Evolutionary conservation across 2,113 vertebrate species (phyloP), one percentile per base, ranked within the genome.

Genomic region (Cynoglossus semilaevis): DNA sequence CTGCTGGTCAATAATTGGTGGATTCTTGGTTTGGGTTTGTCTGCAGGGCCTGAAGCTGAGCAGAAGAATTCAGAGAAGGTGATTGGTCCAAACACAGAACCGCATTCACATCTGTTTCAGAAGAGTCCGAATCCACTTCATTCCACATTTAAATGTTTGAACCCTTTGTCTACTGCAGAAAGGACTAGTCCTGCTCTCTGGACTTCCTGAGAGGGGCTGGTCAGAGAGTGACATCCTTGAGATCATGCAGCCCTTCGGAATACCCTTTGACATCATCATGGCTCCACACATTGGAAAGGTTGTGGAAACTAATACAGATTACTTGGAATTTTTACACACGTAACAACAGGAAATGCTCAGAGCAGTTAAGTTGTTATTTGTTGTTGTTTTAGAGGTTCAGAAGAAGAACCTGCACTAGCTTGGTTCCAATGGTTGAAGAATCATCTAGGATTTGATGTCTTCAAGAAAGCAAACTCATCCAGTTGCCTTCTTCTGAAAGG

Each of bases 221-320:
- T 70, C 81, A 1, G 67, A 84, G 29, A 55, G 22, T 46, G 80
- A 88, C 56, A 63, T 89, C 54, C 15, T 62, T 0, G 22, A 72
- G 3, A 45, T 89, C 40, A 53, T 77, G 15, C 61, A 84, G 58
- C 72, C 85, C 0, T 87, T 79, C 15, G 85, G 75, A n/a, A 63
- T 47, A 2, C 77, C 82, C 1, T 72, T 54, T 46, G 62, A 81
- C 57, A 36, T 89, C 47, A 80, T 88, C 62, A 4, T 71, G 18
- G 76, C 83, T 9, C 15, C 38, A 15, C 51, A 78, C 12, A 41
- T 79, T 0, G 66, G 85, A 68, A 87, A 87, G 83, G 88, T 89
- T 5, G 37, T 9, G 9, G 12, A 13, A 40, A 11, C 37, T 40
- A 29, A 29, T 29, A 29, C 22, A 29, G 22, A 29, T 29, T 4